Evolutionary conservation across 1,140 invertebrate species (phyloP).

Genomic region (Meloidogyne exigua): DNA sequence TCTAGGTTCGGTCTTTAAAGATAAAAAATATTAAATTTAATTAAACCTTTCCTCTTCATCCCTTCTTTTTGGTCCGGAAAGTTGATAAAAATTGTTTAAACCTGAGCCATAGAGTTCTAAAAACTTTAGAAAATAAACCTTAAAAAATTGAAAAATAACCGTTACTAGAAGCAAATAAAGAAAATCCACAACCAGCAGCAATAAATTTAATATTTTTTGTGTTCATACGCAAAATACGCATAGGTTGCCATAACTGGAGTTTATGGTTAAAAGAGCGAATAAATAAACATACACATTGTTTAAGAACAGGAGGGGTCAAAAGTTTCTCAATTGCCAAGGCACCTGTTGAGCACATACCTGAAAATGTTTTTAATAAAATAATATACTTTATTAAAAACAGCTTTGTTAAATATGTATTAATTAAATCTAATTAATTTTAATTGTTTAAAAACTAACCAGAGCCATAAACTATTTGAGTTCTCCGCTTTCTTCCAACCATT

Average conservation of each 20-base stretch:
- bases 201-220: constrained; percentile 47
- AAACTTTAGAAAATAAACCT: neutral
- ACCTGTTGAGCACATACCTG: constrained; percentile 20
- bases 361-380: neutral
- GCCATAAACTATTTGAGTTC: constrained; percentile 27
- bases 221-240: constrained; percentile 48
- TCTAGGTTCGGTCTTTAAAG: constrained; percentile 27
- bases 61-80: constrained; percentile 45
- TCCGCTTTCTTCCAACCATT: constrained; percentile 10
- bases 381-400: too few relatives aligned
- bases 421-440: too few relatives aligned
- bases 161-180: constrained; percentile 53
- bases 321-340: constrained; percentile 16
- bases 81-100: constrained; percentile 56
- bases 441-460: constrained; percentile 24
- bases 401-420: too few relatives aligned
- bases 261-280: neutral
- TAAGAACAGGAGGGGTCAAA: neutral
- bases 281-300: constrained; percentile 16
- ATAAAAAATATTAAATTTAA: neutral
- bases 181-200: constrained; percentile 59
- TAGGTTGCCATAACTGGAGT: constrained; percentile 39
- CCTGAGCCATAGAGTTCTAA: constrained; percentile 53
- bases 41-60: constrained; percentile 21
- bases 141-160: neutral